Percentiles rank a stretch among this genome's conserved stretches.
Conservation (phyloP, 2,888 invertebrate species). For the Eupelmus urozonus region DNA sequence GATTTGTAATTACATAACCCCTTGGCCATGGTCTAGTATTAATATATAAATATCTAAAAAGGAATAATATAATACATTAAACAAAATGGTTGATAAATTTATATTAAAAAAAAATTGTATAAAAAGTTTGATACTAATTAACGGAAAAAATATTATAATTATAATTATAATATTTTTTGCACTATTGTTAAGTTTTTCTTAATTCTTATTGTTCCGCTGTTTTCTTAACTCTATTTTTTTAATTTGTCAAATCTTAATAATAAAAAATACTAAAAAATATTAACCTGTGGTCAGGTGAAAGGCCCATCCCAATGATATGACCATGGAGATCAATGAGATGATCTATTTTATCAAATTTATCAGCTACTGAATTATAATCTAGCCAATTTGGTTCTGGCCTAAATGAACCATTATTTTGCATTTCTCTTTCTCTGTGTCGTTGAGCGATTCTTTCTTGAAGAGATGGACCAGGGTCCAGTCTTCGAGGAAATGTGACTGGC, state of each 20-base stretch:
- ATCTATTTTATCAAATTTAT: constrained; percentile 87
- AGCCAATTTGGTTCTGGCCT: constrained; percentile 83
- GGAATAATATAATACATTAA: constrained; percentile 14
- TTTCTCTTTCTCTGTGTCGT: constrained; percentile 79
- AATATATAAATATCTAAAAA: constrained; percentile 85
- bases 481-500: constrained; percentile 83
- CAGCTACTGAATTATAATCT: constrained; percentile 83
- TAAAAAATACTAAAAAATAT: constrained; percentile 22
- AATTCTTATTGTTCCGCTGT: too few species aligned
- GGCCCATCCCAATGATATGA: constrained; percentile 91
- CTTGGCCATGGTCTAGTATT: constrained; percentile 91
- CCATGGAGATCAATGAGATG: constrained; percentile 90
- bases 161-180: neutral
- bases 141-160: neutral
- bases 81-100: too few species aligned
- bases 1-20: constrained; percentile 86
- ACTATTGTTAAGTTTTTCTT: neutral
- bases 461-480: constrained; percentile 84
- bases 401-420: constrained; percentile 76
- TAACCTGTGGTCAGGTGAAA: constrained; percentile 87
- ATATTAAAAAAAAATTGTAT: neutral
- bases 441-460: constrained; percentile 83
- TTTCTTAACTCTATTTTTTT: too few species aligned
- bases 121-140: neutral
- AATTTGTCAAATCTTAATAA: neutral